phyloP scores from a whole-genome alignment of 35 echinoderm and acorn worm species.

The Heliocidaris tuberculata region DNA sequence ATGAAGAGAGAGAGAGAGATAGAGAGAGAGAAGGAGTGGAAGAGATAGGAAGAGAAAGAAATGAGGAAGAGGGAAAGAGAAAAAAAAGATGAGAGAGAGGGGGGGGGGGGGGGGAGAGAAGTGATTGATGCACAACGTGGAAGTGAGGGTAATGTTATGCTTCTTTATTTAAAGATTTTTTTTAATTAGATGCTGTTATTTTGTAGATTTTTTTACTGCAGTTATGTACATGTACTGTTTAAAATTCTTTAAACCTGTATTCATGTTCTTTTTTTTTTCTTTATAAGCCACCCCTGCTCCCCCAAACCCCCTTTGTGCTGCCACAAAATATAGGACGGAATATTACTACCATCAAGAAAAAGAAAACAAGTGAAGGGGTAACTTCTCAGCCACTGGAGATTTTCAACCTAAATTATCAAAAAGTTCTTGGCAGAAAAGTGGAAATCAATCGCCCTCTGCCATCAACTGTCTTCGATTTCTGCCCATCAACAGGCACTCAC shows the following conservation, averaged over 20 bases:
- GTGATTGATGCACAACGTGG: neutral
- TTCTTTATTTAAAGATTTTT: no score
- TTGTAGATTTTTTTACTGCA: no score
- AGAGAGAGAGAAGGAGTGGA: neutral
- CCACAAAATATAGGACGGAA: neutral
- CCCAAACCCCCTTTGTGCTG: no score
- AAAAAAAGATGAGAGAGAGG: no score
- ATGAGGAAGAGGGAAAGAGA: neutral
- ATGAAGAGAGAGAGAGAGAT: neutral
- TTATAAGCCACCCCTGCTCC: no score
- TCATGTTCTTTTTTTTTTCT: no score
- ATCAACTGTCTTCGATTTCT: slow-evolving; percentile 15
- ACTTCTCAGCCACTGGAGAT: neutral
- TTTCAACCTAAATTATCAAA: neutral
- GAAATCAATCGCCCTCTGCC: neutral
- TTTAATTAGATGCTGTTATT: no score
- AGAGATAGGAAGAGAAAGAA: neutral
- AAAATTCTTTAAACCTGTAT: no score
- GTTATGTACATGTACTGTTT: no score
- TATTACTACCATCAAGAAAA: neutral
- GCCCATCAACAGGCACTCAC: neutral
- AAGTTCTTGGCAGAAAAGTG: neutral
- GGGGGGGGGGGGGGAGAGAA: neutral
- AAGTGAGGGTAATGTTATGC: no score
- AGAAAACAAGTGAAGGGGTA: neutral